Percentiles rank a stretch among this genome's conserved stretches.
phyloP scores from a whole-genome alignment of 2,113 vertebrate species.

The Anseranas semipalmata region DNA sequence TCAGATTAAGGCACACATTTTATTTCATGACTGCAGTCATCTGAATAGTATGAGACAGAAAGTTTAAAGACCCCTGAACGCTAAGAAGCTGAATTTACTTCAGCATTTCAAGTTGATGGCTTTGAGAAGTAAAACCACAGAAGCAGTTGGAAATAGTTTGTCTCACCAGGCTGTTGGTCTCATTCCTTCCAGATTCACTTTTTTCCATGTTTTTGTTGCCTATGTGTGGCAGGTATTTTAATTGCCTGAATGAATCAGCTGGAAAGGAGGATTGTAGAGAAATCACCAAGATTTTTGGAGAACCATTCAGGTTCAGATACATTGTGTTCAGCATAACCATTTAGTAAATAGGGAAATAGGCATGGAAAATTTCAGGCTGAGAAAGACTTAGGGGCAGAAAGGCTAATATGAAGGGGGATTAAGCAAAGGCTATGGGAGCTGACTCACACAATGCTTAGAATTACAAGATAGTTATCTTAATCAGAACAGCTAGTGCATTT shows the following conservation, averaged over 20 bases:
- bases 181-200: not conserved
- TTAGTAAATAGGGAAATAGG: not conserved
- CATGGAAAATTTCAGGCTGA: not conserved
- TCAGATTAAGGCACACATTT: not conserved
- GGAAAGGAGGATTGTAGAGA: not conserved
- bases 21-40: not conserved
- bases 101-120: not conserved
- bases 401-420: conserved; percentile 7
- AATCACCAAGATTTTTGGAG: not conserved
- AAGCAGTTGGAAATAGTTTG: not conserved
- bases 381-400: not conserved
- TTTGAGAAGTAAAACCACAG: not conserved
- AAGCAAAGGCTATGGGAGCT: not conserved
- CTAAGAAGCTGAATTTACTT: not conserved
- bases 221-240: not conserved
- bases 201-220: not conserved
- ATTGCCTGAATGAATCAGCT: not conserved
- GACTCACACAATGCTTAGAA: not conserved
- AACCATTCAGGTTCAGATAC: not conserved
- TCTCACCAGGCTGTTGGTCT: not conserved
- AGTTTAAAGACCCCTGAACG: not conserved
- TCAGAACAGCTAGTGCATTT: not conserved
- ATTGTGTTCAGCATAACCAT: not conserved
- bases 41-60: not conserved
- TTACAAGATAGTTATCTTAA: conserved; percentile 5